These are phyloP conservation scores for Elanus axillaris DNA, from an alignment of 2,113 vertebrate species.

Conservation along the genomic window DNA sequence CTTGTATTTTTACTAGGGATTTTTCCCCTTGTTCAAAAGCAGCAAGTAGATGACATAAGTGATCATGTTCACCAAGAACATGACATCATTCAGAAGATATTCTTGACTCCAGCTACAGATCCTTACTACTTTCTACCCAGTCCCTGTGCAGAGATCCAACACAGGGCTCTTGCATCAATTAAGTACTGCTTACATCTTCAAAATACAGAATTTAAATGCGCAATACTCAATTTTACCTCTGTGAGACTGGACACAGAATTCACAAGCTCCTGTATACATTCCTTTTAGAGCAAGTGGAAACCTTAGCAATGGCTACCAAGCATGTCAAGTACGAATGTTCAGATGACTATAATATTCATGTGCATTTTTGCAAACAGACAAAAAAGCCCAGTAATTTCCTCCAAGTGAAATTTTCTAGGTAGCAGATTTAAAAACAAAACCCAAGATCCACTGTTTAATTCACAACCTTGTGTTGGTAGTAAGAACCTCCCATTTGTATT, in stretches of 20 bases:
- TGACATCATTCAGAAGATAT: constrained; percentile 12
- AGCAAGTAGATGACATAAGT: background rate
- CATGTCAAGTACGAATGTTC: background rate
- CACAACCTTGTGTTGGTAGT: background rate
- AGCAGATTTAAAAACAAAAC: background rate
- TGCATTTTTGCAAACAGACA: background rate
- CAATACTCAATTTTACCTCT: background rate
- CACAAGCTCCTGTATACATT: background rate
- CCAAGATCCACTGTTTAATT: background rate
- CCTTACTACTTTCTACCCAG: background rate
- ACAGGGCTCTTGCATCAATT: background rate
- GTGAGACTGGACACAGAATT: background rate
- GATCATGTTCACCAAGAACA: background rate
- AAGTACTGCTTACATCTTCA: background rate
- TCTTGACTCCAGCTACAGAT: background rate
- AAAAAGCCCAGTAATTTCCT: background rate
- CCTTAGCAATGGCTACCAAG: background rate
- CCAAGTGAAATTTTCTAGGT: background rate
- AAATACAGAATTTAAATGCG: background rate
- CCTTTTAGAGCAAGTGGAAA: background rate
- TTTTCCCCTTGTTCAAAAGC: background rate
- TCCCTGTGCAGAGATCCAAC: background rate
- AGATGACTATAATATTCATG: background rate
- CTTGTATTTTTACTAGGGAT: background rate
- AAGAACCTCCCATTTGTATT: background rate